Evolutionary conservation across 1,140 invertebrate genomes (phyloP).

Genomic region (Druon quercuslanigerum): DNA sequence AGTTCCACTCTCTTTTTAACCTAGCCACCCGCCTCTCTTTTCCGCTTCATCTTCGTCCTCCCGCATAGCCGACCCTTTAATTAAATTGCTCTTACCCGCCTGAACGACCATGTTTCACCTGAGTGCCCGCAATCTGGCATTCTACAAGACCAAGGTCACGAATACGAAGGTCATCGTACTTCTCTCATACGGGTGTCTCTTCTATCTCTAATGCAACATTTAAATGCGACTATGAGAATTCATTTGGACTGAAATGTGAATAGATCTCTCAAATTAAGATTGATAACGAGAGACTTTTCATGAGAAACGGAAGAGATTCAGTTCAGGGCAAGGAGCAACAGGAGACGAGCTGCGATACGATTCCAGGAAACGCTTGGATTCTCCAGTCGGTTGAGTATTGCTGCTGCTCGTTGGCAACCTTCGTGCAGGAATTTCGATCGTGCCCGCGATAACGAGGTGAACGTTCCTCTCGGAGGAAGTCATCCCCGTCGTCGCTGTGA

Average conservation of each 20-base stretch:
- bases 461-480: constrained; percentile 32
- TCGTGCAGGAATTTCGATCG: constrained; percentile 40
- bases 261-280: constrained; percentile 10
- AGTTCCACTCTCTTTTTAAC: constrained; percentile 32
- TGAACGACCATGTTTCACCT: constrained; percentile 56
- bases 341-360: constrained; percentile 6
- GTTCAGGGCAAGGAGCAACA: constrained; percentile 15
- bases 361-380: constrained; percentile 24
- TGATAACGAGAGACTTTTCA: not conserved
- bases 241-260: not conserved
- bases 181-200: constrained; percentile 36
- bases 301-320: constrained; percentile 22
- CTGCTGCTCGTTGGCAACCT: constrained; percentile 27
- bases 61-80: constrained; percentile 59
- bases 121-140: constrained; percentile 42
- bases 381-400: constrained; percentile 1
- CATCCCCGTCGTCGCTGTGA: constrained; percentile 13
- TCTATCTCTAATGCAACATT: constrained; percentile 24
- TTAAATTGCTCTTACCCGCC: constrained; percentile 59
- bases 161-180: constrained; percentile 68
- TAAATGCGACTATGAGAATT: not conserved
- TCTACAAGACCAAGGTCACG: constrained; percentile 66
- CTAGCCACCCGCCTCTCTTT: not conserved
- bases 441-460: constrained; percentile 36
- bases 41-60: constrained; percentile 34